phyloP scores from a whole-genome alignment of 2,888 invertebrate species.

The Ditylenchus weischeri region DNA sequence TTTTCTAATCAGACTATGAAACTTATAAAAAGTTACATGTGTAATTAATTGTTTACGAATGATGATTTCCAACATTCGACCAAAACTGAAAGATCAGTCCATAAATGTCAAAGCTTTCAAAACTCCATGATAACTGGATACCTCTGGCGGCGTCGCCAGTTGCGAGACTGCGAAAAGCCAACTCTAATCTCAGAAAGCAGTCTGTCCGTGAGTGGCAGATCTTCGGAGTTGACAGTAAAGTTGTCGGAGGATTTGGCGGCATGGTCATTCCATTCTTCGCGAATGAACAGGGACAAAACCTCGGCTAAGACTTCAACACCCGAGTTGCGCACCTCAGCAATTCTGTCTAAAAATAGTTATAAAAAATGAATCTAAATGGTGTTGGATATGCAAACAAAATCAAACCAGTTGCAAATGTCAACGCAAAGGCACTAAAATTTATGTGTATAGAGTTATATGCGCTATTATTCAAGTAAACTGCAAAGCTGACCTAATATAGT shows the following conservation, averaged over 20 bases:
- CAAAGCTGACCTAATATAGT: constrained; percentile 3
- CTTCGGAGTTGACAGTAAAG: neutral
- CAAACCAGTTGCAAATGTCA: constrained; percentile 33
- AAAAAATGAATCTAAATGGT: neutral
- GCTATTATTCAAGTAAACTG: too few species aligned
- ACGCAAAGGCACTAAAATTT: constrained; percentile 33
- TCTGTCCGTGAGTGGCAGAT: constrained; percentile 30
- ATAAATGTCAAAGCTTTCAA: neutral
- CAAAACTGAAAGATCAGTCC: constrained; percentile 23
- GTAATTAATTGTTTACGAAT: constrained; percentile 8
- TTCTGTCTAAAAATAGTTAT: constrained; percentile 23
- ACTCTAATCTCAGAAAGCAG: constrained; percentile 28
- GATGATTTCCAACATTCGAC: constrained; percentile 20
- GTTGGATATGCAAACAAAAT: neutral
- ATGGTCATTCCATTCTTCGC: constrained; percentile 19
- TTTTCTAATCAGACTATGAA: too few species aligned
- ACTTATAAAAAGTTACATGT: neutral
- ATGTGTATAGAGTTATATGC: too few species aligned
- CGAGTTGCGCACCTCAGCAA: constrained; percentile 33
- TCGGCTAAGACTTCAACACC: constrained; percentile 30
- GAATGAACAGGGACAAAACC: constrained; percentile 31
- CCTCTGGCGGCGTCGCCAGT: constrained; percentile 34
- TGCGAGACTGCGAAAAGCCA: constrained; percentile 30
- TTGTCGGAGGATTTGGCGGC: constrained; percentile 5
- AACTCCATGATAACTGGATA: neutral